Base-by-base conservation (phyloP, 2,888 invertebrate genomes). In the Cantharis rufa region DNA sequence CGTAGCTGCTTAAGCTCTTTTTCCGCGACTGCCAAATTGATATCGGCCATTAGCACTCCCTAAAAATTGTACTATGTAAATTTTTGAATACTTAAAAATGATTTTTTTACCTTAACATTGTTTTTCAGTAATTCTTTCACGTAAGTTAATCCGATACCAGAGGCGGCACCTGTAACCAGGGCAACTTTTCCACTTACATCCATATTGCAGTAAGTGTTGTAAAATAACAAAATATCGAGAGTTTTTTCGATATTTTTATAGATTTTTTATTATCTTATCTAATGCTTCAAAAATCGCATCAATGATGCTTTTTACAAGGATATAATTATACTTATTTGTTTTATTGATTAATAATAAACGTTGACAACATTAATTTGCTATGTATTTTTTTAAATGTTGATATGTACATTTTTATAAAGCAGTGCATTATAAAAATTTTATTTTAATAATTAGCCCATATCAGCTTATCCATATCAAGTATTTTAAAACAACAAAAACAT, bases 1-100 rank as follows among this genome's bases (percentile, higher is more conserved):
- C 91, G 90, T 21, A 94, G 87, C 75, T 91, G 90, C 73, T 91
- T 90, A 1, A 91, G 90, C 48, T 93, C 89, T 83, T 91, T 90
- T 80, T 92, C 92, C n/a, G 93, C 94, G 75, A 80, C 82, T 70
- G 78, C 73, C 9, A 73, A 76, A 73, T 85, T 80, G 2, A 86
- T 76, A 77, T 87, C 87, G 7, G 84, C 84, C 24, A 87, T 83
- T 7, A 85, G 80, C 5, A 87, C 83, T 24, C 82, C 84, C 86
- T 87, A 48, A 9, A 66, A 70, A 21, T 13, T 66, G 9, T 24
- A 24, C 1, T 13, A 32, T n/a, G 5, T 5, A 48, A 48, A 48
- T 48, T 48, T 48, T 1, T 7, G 0, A n/a, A 0, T 0, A n/a
- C n/a, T 2, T 0, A n/a, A n/a, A 48, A 9, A 9, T 5, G 7